Base-by-base conservation (phyloP, 2,888 invertebrate species). In the Apotomis betuletana region DNA sequence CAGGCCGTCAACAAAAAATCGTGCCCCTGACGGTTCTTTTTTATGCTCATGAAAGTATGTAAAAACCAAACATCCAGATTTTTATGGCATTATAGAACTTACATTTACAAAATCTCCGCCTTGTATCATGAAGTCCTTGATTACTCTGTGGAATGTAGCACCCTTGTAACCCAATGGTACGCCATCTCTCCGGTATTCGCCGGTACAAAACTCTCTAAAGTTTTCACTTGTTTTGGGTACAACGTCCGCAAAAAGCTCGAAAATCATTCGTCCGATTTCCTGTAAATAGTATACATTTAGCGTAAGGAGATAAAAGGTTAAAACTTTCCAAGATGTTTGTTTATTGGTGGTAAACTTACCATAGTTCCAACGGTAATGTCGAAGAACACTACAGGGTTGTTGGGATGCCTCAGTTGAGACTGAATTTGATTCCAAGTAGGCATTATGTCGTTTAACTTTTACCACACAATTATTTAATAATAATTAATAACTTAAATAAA, bases 121-220 rank as follows among this genome's bases (percentile, higher is more conserved):
- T 94, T 99, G 99, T 78, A 99, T 99, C 99, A 99, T 99, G 85
- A 99, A 99, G 90, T 99, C 99, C 90, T 99, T 99, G 79, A 99
- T 99, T 46, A 99, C 99, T 87, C 99, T 94, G 87, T 99, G 99
- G 88, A 99, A 99, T 83, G 97, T 96, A 0, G 98, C 97, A 64
- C 98, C 98, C 92, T 99, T 99, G 87, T 97, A 99, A 0, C 99
- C 99, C 64, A 98, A 94, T 0, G 99, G 98, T 0, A 99, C 98
- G 10, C 98, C 98, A 91, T 99, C 99, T 85, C 97, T 97, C 82
- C 97, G 95, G 85, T 97, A 98, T 91, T 99, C 99, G 10, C 99
- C 99, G 0, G 99, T 99, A 85, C 99, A 99, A 86, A 99, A 98
- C 88, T 99, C 99, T 74, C 99, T 95, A 83, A 99, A 99, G 89